Evolutionary conservation across 64 coral and sea anemone genomes (phyloP), one percentile per base, ranked within the genome.

Genomic region (Astreopora myriophthalma): DNA sequence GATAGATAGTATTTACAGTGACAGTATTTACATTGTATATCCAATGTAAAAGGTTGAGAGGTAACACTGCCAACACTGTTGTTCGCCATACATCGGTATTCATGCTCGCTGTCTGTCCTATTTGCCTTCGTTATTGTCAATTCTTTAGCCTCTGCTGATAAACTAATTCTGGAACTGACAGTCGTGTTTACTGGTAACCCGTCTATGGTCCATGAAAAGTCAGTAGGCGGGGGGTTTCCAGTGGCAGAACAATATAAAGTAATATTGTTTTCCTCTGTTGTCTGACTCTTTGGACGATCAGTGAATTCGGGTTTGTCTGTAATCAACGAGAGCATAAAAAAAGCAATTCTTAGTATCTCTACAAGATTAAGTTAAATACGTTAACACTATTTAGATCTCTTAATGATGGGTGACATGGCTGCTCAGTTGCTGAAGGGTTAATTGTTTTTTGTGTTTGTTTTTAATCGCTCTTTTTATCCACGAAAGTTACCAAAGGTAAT

Each of bases 141-240:
- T 11, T 71, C 0, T 31, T 71, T 71, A 4, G 32, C 14, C 5
- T 71, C 29, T 0, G 2, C 0, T 71, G 68, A 71, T 1, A 71
- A 36, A 71, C 10, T 71, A 31, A 71, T 71, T 6, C 30, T 71
- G 30, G 68, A 19, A 19, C 20, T 34, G 30, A 16, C 30, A 71
- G 6, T 71, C 19, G 68, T 17, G 5, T 34, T 32, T 2, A 71
- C 22, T n/a, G 22, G 28, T 34, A 17, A 34, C 34, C 52, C 73
- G 22, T 65, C 32, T 89, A 26, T 89, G 34, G 51, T 57, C 87
- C 87, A 89, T 57, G 49, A 71, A 26, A 89, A 32, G n/a, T n/a
- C n/a, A 27, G 33, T 60, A 16, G 48, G 29, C 46, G 37, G 12
- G 13, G 58, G 57, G 34, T n/a, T 90, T 64, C 88, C 88, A 29